phyloP scores from a whole-genome alignment of 2,113 vertebrate genomes.

The Papio anubis region DNA sequence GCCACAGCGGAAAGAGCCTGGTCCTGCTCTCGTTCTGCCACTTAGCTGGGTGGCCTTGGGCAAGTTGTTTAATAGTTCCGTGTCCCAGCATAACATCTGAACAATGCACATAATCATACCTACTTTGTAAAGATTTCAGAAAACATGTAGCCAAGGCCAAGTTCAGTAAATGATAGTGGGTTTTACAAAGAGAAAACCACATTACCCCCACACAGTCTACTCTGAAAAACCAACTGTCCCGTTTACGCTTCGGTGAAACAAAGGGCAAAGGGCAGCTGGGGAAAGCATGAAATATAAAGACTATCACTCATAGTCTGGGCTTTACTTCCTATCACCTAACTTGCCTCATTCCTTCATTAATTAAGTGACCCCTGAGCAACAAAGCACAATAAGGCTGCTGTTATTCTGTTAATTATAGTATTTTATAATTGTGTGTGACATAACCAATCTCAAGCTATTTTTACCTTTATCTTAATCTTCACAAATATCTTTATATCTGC shows the following conservation, averaged over 20 bases:
- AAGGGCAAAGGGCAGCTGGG: too few relatives aligned
- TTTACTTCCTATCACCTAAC: background rate
- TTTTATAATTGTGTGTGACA: background rate
- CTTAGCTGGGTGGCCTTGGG: background rate
- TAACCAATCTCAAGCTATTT: background rate
- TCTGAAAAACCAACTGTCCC: background rate
- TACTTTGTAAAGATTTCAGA: background rate
- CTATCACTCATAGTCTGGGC: too few relatives aligned
- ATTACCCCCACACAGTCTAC: background rate
- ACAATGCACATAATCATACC: accelerated
- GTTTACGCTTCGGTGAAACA: too few relatives aligned
- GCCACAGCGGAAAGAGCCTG: accelerated
- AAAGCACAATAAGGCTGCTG: background rate
- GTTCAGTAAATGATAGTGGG: background rate
- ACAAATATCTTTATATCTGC: background rate
- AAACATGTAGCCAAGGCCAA: background rate
- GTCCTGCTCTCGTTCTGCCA: background rate
- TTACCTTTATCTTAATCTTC: background rate
- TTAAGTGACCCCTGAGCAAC: background rate
- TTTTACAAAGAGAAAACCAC: background rate
- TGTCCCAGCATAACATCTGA: background rate
- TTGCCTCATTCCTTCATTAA: background rate
- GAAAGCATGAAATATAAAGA: background rate
- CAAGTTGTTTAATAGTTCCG: background rate
- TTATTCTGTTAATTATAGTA: background rate